These are phyloP conservation scores for Mythimna pallens DNA, from an alignment of 2,888 invertebrate genomes.

Conservation along the genomic window DNA sequence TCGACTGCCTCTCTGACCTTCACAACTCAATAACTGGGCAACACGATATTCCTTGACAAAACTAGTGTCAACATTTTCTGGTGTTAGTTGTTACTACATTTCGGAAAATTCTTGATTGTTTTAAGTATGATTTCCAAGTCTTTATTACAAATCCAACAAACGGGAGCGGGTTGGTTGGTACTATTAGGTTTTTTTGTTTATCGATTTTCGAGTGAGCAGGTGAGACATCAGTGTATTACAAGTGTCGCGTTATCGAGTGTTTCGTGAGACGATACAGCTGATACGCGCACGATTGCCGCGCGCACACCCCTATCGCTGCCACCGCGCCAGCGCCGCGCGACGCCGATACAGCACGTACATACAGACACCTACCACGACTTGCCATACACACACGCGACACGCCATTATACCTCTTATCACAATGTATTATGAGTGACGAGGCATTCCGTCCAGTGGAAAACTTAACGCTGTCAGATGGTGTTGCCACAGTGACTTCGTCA, in stretches of 20 bases:
- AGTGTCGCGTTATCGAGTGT: conserved; percentile 37
- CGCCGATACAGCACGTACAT: conserved; percentile 58
- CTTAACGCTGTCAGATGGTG: conserved; percentile 33
- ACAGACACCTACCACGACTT: conserved; percentile 3
- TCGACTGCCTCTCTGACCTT: too few relatives aligned
- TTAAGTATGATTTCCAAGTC: not conserved
- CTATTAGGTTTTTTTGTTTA: not conserved
- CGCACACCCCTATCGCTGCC: conserved; percentile 47
- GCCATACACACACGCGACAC: not conserved
- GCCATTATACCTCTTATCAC: conserved; percentile 38
- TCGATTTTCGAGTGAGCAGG: not conserved
- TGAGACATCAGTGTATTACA: conserved; percentile 12
- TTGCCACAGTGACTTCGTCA: conserved; percentile 80
- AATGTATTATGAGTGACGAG: conserved; percentile 19
- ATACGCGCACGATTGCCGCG: conserved; percentile 31
- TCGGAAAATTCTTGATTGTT: not conserved
- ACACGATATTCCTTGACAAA: too few relatives aligned
- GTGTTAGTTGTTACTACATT: not conserved
- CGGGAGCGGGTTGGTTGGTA: not conserved
- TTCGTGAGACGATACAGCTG: conserved; percentile 39
- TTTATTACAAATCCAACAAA: not conserved
- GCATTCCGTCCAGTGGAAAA: not conserved
- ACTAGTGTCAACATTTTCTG: too few relatives aligned
- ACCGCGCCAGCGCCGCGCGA: conserved; percentile 27
- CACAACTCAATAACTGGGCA: too few relatives aligned